Percentiles rank a stretch among this genome's conserved stretches.
Evolutionary conservation across 2,113 vertebrate species (phyloP).

Genomic region (Otolemur garnettii): DNA sequence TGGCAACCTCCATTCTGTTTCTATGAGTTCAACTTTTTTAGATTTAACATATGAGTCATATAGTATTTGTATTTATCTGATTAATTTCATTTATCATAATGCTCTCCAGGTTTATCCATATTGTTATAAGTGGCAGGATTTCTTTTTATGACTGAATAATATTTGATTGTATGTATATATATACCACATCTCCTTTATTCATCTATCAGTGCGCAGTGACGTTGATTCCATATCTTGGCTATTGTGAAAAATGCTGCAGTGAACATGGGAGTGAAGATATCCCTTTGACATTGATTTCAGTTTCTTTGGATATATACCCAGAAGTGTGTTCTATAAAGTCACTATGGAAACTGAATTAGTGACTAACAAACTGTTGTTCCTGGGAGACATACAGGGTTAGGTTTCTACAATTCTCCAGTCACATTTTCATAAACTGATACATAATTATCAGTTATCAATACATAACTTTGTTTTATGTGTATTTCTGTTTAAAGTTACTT

Average conservation of each 20-base stretch:
- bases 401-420: not conserved
- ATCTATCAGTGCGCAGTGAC: not conserved
- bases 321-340: not conserved
- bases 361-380: not conserved
- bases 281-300: not conserved
- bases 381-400: not conserved
- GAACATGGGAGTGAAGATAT: not conserved
- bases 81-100: not conserved
- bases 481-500: constrained; percentile 47
- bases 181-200: not conserved
- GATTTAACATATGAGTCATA: not conserved
- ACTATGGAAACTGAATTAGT: not conserved
- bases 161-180: not conserved
- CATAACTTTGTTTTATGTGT: not conserved
- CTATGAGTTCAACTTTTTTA: not conserved
- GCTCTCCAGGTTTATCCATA: not conserved
- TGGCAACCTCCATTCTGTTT: not conserved
- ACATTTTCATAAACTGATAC: constrained; percentile 10
- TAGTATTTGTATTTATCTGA: not conserved
- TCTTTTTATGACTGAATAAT: not conserved
- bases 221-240: not conserved
- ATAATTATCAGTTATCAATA: not conserved
- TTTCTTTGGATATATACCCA: not conserved
- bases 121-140: not conserved
- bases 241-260: not conserved